Conservation (phyloP, 1,140 invertebrate species). For the Aphaenogaster floridana region DNA sequence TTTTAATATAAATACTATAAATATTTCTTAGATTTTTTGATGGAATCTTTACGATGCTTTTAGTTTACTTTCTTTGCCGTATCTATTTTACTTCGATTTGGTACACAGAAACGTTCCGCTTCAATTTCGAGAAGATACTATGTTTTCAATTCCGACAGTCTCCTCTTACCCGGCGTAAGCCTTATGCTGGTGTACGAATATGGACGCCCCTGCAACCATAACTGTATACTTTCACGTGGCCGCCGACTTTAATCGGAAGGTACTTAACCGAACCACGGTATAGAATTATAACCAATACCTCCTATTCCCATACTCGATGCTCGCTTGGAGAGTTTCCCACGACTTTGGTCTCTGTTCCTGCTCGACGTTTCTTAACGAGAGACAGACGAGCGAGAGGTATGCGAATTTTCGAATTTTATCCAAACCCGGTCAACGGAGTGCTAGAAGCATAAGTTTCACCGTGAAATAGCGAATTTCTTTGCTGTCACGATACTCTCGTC, state of each 20-base stretch:
- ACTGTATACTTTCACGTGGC: slow-evolving; percentile 79
- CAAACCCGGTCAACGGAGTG: slow-evolving; percentile 16
- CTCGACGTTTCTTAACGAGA: slow-evolving; percentile 28
- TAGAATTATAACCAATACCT: slow-evolving; percentile 81
- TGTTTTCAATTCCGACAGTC: slow-evolving; percentile 29
- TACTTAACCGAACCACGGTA: slow-evolving; percentile 78
- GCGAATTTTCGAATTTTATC: slow-evolving; percentile 59
- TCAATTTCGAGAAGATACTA: slow-evolving; percentile 1
- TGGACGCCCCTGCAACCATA: slow-evolving; percentile 62
- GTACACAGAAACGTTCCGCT: not conserved
- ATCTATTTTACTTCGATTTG: not conserved
- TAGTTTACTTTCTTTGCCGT: not conserved
- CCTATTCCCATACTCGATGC: slow-evolving; percentile 75
- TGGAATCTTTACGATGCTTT: not conserved
- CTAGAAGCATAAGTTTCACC: slow-evolving; percentile 30
- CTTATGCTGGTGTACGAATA: slow-evolving; percentile 39
- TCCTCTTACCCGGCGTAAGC: not conserved
- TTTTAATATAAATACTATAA: too few relatives aligned
- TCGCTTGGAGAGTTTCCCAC: slow-evolving; percentile 64
- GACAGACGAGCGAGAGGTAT: slow-evolving; percentile 8
- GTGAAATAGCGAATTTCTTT: not conserved
- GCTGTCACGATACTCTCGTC: not conserved
- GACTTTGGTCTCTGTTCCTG: slow-evolving; percentile 39
- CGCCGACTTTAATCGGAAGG: slow-evolving; percentile 80
- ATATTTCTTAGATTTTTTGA: not conserved